Evolutionary conservation across 2,113 vertebrate species (phyloP).

Genomic region (Prunella himalayana): DNA sequence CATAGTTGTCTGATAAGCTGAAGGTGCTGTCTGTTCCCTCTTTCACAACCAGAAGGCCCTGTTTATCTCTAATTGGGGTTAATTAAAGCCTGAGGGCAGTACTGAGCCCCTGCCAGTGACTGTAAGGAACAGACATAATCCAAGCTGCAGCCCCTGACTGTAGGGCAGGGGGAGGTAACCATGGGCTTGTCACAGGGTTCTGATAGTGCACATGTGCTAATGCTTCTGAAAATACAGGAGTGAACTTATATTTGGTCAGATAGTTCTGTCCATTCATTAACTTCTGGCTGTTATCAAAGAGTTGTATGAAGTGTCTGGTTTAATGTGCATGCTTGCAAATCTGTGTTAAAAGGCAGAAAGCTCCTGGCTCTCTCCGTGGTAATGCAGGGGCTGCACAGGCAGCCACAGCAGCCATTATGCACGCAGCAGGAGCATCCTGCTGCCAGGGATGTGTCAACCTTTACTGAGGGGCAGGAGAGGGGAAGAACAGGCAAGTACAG

Average conservation of each 20-base stretch:
- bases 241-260: neutral
- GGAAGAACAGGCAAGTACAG: neutral
- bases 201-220: neutral
- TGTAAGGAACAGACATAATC: slow-evolving; percentile 31
- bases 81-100: slow-evolving; percentile 63
- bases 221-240: neutral
- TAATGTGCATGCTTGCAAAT: neutral
- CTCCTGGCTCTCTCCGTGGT: neutral
- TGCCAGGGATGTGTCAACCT: neutral
- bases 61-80: slow-evolving; percentile 61
- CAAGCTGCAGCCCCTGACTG: neutral
- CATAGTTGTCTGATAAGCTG: neutral
- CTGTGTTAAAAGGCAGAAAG: neutral
- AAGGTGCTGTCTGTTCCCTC: neutral
- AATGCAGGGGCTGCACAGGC: neutral
- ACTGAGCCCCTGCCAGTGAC: slow-evolving; percentile 16
- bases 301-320: neutral
- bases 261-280: neutral
- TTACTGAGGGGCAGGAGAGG: neutral
- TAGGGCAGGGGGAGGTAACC: neutral
- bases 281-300: neutral
- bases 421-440: neutral
- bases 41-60: slow-evolving; percentile 13
- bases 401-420: neutral
- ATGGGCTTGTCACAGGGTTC: neutral